Evolutionary conservation across 2,113 vertebrate species (phyloP).

Genomic region (Phainopepla nitens): DNA sequence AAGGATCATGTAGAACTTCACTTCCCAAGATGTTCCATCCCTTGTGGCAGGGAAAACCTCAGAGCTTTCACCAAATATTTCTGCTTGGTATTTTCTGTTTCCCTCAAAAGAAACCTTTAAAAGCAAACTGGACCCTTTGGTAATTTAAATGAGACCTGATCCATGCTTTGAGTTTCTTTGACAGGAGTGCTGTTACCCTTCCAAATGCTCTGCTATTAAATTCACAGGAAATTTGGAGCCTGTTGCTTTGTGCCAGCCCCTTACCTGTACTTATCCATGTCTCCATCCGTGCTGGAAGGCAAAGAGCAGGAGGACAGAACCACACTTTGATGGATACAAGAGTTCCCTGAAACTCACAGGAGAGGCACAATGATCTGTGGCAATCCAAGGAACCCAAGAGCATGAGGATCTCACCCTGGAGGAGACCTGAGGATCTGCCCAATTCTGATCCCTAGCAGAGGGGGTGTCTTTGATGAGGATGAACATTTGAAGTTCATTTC

Average conservation of each 20-base stretch:
- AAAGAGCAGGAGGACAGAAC: background rate
- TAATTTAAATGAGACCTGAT: background rate
- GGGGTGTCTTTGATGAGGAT: background rate
- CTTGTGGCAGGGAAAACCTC: background rate
- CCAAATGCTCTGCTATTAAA: background rate
- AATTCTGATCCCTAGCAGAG: background rate
- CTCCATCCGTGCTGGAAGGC: background rate
- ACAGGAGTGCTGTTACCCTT: background rate
- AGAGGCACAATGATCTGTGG: background rate
- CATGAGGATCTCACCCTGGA: background rate
- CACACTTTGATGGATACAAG: rapidly evolving
- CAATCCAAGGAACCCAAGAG: background rate
- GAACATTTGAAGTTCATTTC: background rate
- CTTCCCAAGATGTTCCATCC: background rate
- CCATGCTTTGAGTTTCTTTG: background rate
- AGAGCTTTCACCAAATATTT: background rate
- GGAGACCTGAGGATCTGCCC: background rate
- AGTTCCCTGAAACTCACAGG: background rate
- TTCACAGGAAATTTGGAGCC: background rate
- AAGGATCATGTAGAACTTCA: background rate
- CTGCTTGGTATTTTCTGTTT: background rate
- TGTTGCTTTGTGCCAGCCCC: background rate
- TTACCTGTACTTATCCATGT: background rate
- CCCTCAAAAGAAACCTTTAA: background rate
- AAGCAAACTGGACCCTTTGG: background rate